Conservation (phyloP, 2,113 vertebrate genomes). For the Sorex fumeus region DNA sequence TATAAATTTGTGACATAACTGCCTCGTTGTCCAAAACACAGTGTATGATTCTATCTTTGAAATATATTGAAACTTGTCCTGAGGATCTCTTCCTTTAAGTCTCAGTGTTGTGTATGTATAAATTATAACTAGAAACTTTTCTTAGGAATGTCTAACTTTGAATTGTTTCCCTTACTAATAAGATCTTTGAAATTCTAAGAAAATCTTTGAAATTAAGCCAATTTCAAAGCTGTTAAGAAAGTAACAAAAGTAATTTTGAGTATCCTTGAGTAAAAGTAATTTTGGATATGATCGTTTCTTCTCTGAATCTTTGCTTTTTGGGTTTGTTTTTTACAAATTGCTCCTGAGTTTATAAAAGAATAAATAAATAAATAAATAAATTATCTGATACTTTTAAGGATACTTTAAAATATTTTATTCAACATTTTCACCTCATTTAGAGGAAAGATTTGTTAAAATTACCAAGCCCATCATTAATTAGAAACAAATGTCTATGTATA, state of each 20-base stretch:
- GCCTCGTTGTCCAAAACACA: neutral
- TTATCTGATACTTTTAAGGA: neutral
- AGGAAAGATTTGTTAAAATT: neutral
- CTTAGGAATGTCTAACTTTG: neutral
- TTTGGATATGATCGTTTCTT: neutral
- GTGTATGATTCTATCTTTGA: neutral
- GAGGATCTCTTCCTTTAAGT: neutral
- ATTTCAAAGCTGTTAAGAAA: constrained; percentile 17
- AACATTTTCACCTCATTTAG: constrained; percentile 21
- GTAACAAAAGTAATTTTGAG: neutral
- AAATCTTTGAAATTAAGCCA: neutral
- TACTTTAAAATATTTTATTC: neutral
- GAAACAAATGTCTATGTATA: neutral
- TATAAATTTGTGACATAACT: neutral
- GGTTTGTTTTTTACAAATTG: neutral
- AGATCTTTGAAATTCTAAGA: neutral
- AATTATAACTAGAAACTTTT: neutral
- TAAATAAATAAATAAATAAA: neutral
- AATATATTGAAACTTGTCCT: neutral
- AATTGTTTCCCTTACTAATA: neutral
- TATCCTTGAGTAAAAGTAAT: neutral
- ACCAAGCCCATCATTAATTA: neutral
- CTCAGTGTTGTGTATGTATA: neutral
- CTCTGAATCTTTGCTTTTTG: neutral
- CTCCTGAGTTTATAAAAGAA: neutral